Percentiles rank a stretch among this genome's conserved stretches.
Conservation (phyloP, 2,797 vertebrate species). For the Diceros bicornis region DNA sequence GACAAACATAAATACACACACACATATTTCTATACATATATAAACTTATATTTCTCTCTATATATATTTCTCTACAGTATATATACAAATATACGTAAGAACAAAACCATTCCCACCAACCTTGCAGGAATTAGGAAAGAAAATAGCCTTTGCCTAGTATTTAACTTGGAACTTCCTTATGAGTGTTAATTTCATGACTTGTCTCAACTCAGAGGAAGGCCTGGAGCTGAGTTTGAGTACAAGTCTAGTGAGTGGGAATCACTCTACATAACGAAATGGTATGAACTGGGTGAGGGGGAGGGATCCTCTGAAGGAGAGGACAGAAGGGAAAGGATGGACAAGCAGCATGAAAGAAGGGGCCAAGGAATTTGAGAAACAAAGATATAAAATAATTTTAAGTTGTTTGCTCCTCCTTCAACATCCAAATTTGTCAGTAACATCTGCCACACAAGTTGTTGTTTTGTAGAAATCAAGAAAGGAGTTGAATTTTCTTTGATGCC, state of each 20-base stretch:
- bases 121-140: background rate
- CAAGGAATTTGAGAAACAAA: background rate
- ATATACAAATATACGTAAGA: background rate
- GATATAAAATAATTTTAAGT: background rate
- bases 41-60: background rate
- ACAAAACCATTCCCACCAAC: background rate
- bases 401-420: background rate
- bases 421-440: background rate
- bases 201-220: background rate
- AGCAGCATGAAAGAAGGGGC: background rate
- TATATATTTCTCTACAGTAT: background rate
- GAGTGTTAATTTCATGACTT: background rate
- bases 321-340: background rate
- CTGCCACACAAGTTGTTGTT: background rate
- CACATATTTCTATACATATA: background rate
- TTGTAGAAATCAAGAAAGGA: background rate
- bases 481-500: background rate
- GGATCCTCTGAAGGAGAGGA: background rate
- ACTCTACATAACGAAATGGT: background rate
- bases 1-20: background rate
- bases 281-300: background rate
- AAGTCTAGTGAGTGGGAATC: background rate
- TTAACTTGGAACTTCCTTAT: background rate
- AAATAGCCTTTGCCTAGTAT: background rate
- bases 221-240: background rate